These are phyloP conservation scores for Laothoe populi DNA, from an alignment of 2,888 invertebrate genomes.

Conservation along the genomic window DNA sequence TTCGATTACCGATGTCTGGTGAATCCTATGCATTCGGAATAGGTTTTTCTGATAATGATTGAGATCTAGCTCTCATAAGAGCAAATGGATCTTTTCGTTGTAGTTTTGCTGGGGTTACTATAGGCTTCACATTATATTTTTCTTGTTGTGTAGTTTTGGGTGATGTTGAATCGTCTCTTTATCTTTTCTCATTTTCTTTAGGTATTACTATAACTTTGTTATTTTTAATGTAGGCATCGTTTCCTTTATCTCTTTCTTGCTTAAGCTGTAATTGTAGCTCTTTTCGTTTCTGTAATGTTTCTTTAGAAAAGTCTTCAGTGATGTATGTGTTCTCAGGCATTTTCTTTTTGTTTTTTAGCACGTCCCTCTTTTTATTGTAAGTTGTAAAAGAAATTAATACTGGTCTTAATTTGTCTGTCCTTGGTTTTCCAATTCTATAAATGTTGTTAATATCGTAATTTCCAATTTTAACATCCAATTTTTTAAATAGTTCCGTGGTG, in stretches of 20 bases:
- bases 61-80: constrained; percentile 25
- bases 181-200: constrained; percentile 29
- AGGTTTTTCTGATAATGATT: too few species aligned
- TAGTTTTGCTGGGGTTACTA: constrained; percentile 26
- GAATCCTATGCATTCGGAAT: too few species aligned
- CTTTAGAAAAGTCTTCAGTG: constrained; percentile 34
- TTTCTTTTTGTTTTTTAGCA: constrained; percentile 33
- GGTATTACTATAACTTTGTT: constrained; percentile 29
- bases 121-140: neutral
- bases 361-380: constrained; percentile 27
- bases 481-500: neutral
- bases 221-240: constrained; percentile 29
- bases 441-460: neutral
- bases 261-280: constrained; percentile 27
- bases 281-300: constrained; percentile 31
- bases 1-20: too few species aligned
- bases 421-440: neutral
- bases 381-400: constrained; percentile 30
- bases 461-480: neutral
- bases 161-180: constrained; percentile 28
- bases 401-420: constrained; percentile 21
- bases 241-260: constrained; percentile 31
- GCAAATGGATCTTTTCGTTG: constrained; percentile 32
- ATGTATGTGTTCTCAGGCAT: constrained; percentile 30
- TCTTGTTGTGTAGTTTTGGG: neutral